Evolutionary conservation across 2,113 vertebrate genomes (phyloP), one percentile per base, ranked within the genome.

Genomic region (Arothron firmamentum): DNA sequence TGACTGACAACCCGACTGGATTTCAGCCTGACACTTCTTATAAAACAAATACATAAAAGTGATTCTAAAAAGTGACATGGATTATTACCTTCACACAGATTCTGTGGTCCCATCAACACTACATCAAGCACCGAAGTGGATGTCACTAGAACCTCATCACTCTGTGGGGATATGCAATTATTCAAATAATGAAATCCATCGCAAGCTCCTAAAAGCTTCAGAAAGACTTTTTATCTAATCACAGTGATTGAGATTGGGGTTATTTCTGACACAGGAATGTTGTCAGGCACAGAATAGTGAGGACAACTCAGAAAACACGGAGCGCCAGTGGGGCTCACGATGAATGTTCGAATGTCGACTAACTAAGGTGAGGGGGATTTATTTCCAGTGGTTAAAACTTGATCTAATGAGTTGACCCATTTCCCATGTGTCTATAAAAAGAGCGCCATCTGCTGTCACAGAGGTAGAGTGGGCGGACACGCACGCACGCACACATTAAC

Each of bases 371-470:
- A 61, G 21, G 49, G 59, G n/a, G 48, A 12, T 48, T 46, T 50
- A 38, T 38, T 38, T 47, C 41, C 14, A 0, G 6, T 45, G 4
- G 0, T 55, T 56, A 43, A 47, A 53, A 62, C 21, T 41, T 59
- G 2, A 16, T 20, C 28, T 43, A 34, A 43, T 18, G 6, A 46
- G 17, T 62, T 38, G 1, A 34, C 48, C 23, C 42, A 8, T 65
- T 46, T 56, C 51, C 56, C 10, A 17, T n/a, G 20, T 60, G 45
- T 72, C 63, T 77, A 71, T 17, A 65, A 20, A 58, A 83, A 85
- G 70, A 86, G 79, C 65, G 81, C 85, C 89, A 84, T 65, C 89
- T 90, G 80, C 75, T 87, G 88, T 75, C 59, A 51, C 13, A 20
- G 46, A 63, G 52, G 52, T 55, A 53, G 42, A 66, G 34, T 38